Evolutionary conservation across 2,888 invertebrate species (phyloP), one percentile per base, ranked within the genome.

Genomic region (Cryptocheilus praepositus): DNA sequence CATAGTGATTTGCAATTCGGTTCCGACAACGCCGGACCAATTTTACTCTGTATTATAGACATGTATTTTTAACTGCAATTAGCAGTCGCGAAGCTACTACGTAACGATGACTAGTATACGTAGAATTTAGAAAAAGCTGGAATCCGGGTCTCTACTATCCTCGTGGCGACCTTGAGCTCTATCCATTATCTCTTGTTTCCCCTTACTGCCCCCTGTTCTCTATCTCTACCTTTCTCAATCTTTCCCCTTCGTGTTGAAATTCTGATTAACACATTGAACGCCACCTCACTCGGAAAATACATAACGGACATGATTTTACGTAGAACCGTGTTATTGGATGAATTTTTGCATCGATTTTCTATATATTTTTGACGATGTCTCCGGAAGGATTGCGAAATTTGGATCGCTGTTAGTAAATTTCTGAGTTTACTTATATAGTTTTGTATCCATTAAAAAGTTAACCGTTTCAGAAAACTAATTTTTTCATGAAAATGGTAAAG

Each of bases 31-130:
- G 49, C 7, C 49, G 18, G 49, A 16, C 18, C 49, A 18, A n/a
- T 49, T 49, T 49, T 49, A 49, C 18, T 49, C 49, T 49, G 16
- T 49, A 49, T 49, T 49, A 49, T 49, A 49, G 16, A 49, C 16
- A 49, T 49, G 49, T 49, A 49, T 49, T 49, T 49, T 49, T 49
- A 49, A 49, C 49, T 49, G 49, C 49, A 53, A 53, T 22, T 22
- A 22, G n/a, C n/a, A 53, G 53, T 53, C 13, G 4, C 19, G 19
- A 19, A 49, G 19, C 16, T 49, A 49, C 16, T 19, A 16, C 36
- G 8, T 49, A 49, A 18, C 16, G n/a, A 16, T 49, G 49, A 5
- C 1, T 49, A 49, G 49, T 18, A 16, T 16, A 49, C 49, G 49
- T 49, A 18, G 49, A n/a, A n/a, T 13, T 16, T 18, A 11, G 18